Conservation (phyloP, 2,113 vertebrate species). For the Corapipo altera region DNA sequence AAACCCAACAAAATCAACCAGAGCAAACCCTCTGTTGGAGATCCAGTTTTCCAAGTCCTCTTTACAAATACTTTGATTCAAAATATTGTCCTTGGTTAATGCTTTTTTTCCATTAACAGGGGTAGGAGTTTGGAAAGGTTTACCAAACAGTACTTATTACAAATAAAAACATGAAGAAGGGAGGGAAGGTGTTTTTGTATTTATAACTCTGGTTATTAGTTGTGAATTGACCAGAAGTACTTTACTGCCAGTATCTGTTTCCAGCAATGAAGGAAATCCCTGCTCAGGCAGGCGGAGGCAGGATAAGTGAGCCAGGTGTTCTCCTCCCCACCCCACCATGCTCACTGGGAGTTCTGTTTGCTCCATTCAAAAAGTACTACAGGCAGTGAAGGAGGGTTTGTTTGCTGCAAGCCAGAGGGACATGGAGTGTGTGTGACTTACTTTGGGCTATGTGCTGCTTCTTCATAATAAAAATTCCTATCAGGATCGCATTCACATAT, state of each 20-base stretch:
- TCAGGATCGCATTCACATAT: not conserved
- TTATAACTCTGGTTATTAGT: not conserved
- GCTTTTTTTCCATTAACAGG: not conserved
- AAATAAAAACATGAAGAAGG: not conserved
- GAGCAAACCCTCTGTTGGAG: not conserved
- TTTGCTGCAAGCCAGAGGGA: not conserved
- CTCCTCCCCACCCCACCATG: not conserved
- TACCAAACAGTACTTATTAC: not conserved
- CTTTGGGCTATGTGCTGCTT: not conserved
- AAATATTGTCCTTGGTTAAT: not conserved
- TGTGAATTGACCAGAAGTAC: not conserved
- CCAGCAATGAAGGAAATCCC: not conserved
- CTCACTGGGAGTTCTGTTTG: fast-evolving
- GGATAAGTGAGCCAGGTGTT: not conserved
- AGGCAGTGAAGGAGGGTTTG: not conserved
- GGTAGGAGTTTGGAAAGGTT: not conserved
- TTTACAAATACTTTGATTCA: not conserved
- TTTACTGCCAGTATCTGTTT: not conserved
- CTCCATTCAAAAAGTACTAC: not conserved
- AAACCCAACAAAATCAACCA: not conserved
- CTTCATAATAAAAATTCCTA: not conserved
- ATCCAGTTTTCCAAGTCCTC: not conserved
- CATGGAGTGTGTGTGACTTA: not conserved
- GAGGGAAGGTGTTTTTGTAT: not conserved
- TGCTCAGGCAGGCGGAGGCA: not conserved